A percentile compares a stretch with the other conserved stretches of the same genome.
Evolutionary conservation across 2,113 vertebrate species (phyloP).

Genomic region (Falco punctatus): DNA sequence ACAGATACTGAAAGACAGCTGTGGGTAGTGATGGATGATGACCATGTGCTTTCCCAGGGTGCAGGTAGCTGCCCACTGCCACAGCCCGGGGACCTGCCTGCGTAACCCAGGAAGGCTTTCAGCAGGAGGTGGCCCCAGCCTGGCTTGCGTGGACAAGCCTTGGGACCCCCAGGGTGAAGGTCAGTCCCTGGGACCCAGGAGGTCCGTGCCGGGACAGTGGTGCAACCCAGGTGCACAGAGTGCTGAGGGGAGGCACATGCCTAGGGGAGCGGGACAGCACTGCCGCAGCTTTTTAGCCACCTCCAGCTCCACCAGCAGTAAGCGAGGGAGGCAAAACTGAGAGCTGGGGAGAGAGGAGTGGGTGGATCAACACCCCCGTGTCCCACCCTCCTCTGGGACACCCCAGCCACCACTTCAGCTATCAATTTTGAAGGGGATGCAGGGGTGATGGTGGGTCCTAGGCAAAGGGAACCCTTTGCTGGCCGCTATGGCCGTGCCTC

Average conservation of each 20-base stretch:
- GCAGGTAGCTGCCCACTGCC: not conserved
- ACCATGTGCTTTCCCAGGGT: not conserved
- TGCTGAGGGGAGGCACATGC: not conserved
- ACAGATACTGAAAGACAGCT: not conserved
- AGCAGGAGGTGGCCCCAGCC: not conserved
- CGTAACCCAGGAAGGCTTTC: accelerated
- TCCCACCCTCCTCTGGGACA: not conserved
- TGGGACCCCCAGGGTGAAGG: not conserved
- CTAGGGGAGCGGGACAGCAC: not conserved
- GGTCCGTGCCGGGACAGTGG: accelerated
- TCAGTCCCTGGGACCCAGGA: not conserved
- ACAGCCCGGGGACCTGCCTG: not conserved
- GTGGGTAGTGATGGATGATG: not conserved
- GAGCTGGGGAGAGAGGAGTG: not conserved
- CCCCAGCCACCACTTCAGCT: not conserved
- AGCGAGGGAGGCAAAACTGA: not conserved
- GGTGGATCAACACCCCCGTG: not conserved
- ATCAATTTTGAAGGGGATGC: not conserved
- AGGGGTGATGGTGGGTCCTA: not conserved
- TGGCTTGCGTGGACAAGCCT: not conserved
- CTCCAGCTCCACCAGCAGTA: not conserved
- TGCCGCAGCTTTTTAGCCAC: not conserved
- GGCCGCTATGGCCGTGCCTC: accelerated
- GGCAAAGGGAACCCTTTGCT: not conserved
- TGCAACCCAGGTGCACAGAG: not conserved